Conservation (phyloP, 1,140 invertebrate species). For the Babylonia areolata region DNA sequence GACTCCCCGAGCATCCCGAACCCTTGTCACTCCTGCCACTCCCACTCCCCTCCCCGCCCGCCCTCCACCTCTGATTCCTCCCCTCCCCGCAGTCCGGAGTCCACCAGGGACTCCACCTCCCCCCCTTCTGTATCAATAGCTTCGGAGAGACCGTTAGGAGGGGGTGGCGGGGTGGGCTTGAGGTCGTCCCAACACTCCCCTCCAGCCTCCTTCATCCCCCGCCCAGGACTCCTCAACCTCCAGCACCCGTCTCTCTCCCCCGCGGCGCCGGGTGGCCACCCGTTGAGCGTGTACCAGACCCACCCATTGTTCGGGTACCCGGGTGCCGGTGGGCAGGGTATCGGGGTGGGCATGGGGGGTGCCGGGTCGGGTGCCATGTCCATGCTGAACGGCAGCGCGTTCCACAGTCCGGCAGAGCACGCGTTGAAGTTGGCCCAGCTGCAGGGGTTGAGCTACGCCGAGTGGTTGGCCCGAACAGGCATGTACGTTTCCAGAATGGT, state of each 20-base stretch:
- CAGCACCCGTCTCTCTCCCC: conserved; percentile 58
- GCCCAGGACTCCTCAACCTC: conserved; percentile 65
- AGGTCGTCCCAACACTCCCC: conserved; percentile 23
- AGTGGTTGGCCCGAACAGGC: conserved; percentile 70
- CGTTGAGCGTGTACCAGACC: conserved; percentile 54
- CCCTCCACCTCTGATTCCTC: conserved; percentile 61
- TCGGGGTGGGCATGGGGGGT: conserved; percentile 34
- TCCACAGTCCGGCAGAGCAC: conserved; percentile 69
- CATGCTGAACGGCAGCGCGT: conserved; percentile 60
- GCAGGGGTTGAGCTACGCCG: conserved; percentile 60
- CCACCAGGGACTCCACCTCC: conserved; percentile 55
- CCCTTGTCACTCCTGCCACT: neutral
- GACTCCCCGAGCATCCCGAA: neutral
- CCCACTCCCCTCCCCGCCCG: conserved; percentile 45
- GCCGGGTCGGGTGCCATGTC: conserved; percentile 40
- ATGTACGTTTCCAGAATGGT: conserved; percentile 71
- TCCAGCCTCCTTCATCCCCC: conserved; percentile 61
- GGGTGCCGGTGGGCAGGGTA: conserved; percentile 22
- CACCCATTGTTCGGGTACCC: conserved; percentile 46
- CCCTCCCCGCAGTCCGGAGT: conserved; percentile 62
- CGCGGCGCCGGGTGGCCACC: conserved; percentile 38
- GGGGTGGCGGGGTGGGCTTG: too few species aligned
- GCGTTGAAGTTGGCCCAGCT: conserved; percentile 69
- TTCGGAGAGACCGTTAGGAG: neutral
- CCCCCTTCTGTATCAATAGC: conserved; percentile 15